Conservation (phyloP, 2,113 vertebrate genomes). For the Chaenocephalus aceratus region DNA sequence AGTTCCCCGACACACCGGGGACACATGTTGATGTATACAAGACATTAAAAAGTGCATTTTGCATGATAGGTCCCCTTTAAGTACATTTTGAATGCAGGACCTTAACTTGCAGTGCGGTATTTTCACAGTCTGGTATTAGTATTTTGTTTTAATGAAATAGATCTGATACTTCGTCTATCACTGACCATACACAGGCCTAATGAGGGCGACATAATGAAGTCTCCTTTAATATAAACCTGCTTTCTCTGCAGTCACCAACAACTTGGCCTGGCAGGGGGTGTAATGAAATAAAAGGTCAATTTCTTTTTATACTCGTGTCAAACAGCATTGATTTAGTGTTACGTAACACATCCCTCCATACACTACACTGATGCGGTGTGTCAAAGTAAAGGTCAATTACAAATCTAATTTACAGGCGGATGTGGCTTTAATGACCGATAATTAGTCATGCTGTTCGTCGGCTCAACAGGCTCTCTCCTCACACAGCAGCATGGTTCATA, state of each 20-base stretch:
- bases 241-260: background rate
- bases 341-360: background rate
- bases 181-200: too few relatives aligned
- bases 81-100: too few relatives aligned
- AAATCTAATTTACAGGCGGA: conserved; percentile 11
- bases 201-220: too few relatives aligned
- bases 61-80: too few relatives aligned
- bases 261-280: conserved; percentile 1
- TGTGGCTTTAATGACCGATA: background rate
- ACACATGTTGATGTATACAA: too few relatives aligned
- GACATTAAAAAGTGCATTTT: too few relatives aligned
- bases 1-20: too few relatives aligned
- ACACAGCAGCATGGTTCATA: background rate
- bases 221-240: too few relatives aligned
- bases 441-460: background rate
- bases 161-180: too few relatives aligned
- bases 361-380: background rate
- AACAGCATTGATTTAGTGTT: conserved; percentile 7
- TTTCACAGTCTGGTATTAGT: too few relatives aligned
- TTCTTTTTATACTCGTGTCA: conserved; percentile 23
- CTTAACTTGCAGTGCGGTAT: too few relatives aligned
- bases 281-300: conserved; percentile 36
- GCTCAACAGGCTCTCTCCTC: background rate
- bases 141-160: too few relatives aligned
- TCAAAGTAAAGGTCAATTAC: conserved; percentile 35